Base-by-base conservation (phyloP, 30 jellyfish, hydroid and myxozoan genomes). In the Hydra vulgaris region DNA sequence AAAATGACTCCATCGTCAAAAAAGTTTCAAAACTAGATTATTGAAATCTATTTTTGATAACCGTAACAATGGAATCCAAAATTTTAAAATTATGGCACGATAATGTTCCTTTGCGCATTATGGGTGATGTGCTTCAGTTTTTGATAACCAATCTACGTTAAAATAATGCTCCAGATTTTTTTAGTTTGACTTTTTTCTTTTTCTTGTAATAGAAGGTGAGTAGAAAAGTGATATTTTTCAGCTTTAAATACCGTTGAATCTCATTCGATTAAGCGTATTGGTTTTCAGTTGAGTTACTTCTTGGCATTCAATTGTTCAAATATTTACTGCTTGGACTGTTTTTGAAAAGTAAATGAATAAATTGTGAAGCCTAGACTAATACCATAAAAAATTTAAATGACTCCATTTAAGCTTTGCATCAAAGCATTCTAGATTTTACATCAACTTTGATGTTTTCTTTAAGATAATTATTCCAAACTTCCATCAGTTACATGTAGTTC, bases 401-500 rank as follows among this genome's bases (percentile, higher is more conserved):
- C n/a, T 56, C 71, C 17, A 56, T 56, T 15, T 56, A 56, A 56
- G 17, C n/a, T n/a, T 56, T 56, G 71, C 17, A 15, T n/a, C 18
- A 17, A 15, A 17, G 17, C n/a, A 17, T 56, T 17, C n/a, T 56
- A 15, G 71, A 17, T 15, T 15, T 17, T n/a, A n/a, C n/a, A n/a
- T n/a, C n/a, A n/a, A n/a, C n/a, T n/a, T n/a, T n/a, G n/a, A n/a
- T n/a, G n/a, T 56, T n/a, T 15, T 56, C n/a, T n/a, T 56, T n/a
- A n/a, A 56, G 71, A 56, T n/a, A 56, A 15, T n/a, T n/a, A 56
- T 56, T n/a, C 71, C 17, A 56, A n/a, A 56, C 71, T 56, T 56
- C n/a, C n/a, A 56, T 56, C 71, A 56, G 71, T n/a, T 56, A n/a
- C n/a, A 15, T 56, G 71, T 56, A 56, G n/a, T 56, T 56, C 71